phyloP scores from a whole-genome alignment of 2,797 vertebrate genomes.

The Lycodopsis pacificus region DNA sequence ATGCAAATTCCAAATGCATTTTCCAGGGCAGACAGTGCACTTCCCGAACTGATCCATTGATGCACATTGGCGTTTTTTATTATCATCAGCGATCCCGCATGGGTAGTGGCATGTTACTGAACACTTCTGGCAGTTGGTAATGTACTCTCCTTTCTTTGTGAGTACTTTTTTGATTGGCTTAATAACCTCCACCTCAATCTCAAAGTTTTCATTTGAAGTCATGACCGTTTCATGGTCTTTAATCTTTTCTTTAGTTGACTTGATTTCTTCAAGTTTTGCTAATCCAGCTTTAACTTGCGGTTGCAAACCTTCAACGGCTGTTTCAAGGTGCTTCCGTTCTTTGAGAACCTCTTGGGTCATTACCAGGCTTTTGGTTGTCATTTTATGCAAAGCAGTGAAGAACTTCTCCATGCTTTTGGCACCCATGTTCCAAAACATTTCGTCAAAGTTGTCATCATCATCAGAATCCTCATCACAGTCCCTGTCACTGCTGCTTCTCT shows the following conservation, averaged over 20 bases:
- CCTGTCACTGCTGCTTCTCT: background rate
- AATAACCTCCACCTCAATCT: constrained; percentile 56
- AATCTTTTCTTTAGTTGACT: constrained; percentile 50
- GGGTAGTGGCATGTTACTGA: constrained; percentile 65
- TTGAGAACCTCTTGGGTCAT: constrained; percentile 51
- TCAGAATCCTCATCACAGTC: constrained; percentile 10
- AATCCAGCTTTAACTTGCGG: constrained; percentile 59
- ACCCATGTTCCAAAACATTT: constrained; percentile 75
- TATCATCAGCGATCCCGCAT: constrained; percentile 44
- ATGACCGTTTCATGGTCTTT: constrained; percentile 60
- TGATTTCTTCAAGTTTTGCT: constrained; percentile 63
- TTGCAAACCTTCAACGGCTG: constrained; percentile 48
- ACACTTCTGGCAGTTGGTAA: constrained; percentile 70
- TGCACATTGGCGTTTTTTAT: constrained; percentile 18
- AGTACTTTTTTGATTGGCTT: constrained; percentile 26
- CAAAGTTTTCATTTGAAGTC: constrained; percentile 62
- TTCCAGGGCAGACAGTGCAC: constrained; percentile 64
- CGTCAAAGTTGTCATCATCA: constrained; percentile 50
- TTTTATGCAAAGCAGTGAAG: constrained; percentile 7
- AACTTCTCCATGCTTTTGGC: constrained; percentile 51
- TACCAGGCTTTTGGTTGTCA: constrained; percentile 49
- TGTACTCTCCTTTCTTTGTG: constrained; percentile 34
- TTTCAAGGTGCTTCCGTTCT: constrained; percentile 33
- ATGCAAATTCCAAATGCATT: constrained; percentile 58
- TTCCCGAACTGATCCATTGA: constrained; percentile 45